These are phyloP conservation scores for Diachasma alloeum DNA, from an alignment of 1,140 invertebrate genomes.

Conservation along the genomic window DNA sequence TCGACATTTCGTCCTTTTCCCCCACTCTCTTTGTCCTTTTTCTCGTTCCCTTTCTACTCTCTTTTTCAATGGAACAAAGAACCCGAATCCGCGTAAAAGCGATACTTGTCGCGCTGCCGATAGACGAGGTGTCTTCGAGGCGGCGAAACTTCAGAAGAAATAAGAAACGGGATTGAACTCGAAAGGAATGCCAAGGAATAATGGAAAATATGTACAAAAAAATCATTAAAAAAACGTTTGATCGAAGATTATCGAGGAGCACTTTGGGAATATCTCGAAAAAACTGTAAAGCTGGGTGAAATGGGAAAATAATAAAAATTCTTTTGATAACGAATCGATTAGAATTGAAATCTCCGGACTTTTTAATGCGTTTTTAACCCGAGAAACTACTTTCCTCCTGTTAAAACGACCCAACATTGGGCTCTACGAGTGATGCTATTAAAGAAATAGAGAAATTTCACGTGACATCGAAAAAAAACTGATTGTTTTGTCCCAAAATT, in stretches of 20 bases:
- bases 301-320: no score
- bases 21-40: background rate
- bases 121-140: constrained; percentile 45
- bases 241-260: background rate
- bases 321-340: no score
- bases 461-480: no score
- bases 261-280: background rate
- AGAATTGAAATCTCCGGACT: no score
- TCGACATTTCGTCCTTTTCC: background rate
- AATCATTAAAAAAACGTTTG: background rate
- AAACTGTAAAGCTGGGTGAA: no score
- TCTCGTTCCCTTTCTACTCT: background rate
- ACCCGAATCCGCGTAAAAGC: constrained; percentile 58
- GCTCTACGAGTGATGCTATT: no score
- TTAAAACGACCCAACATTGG: no score
- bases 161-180: background rate
- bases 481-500: no score
- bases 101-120: constrained; percentile 44
- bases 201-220: constrained; percentile 4
- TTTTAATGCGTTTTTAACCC: no score
- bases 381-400: no score
- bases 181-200: constrained; percentile 1
- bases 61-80: constrained; percentile 50
- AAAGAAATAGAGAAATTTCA: no score
- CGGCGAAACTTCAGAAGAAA: constrained; percentile 54